Base-by-base conservation (phyloP, 2,888 invertebrate species). In the Andrena marginata region DNA sequence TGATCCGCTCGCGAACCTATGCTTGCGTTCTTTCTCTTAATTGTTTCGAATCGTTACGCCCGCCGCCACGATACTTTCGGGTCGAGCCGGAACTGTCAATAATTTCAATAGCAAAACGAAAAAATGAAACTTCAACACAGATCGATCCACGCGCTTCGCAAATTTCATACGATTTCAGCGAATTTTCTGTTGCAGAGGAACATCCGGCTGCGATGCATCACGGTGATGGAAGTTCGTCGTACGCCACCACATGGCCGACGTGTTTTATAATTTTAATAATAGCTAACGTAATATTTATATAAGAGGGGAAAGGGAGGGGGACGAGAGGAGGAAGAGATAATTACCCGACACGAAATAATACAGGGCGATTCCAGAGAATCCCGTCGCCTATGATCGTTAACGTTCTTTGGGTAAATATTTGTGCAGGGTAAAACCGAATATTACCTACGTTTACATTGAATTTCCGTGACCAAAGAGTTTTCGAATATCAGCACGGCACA, bases 181-280 rank as follows among this genome's bases (percentile, higher is more conserved):
- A 56, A 64, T 80, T 85, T 87, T 90, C 88, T 94, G 94, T 95
- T 95, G 76, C 96, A 97, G 97, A 97, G 91, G 97, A 97, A 95
- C 97, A 97, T 93, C 97, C 97, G 86, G 97, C 97, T 70, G 97
- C 97, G 60, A 97, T 97, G 97, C 97, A 97, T 94, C 97, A 97
- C 90, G 96, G 97, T 64, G 94, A 94, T 69, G 95, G 95, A 87
- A 95, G 95, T 73, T 95, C 95, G 54, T 95, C 95, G 91, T 89
- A 89, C 75, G 84, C 85, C 8, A 84, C 84, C 71, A 86, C 85
- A 74, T 81, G 86, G 79, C 87, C 87, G 74, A 86, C 90, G 87
- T 87, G 84, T 90, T 90, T 92, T 89, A 89, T 91, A 89, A 89
- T 92, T 88, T 87, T 91, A 89, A 85, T 89, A 80, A 85, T 90